Evolutionary conservation across 2,797 vertebrate genomes (phyloP), one percentile per base, ranked within the genome.

Genomic region (Macrochelys suwanniensis): DNA sequence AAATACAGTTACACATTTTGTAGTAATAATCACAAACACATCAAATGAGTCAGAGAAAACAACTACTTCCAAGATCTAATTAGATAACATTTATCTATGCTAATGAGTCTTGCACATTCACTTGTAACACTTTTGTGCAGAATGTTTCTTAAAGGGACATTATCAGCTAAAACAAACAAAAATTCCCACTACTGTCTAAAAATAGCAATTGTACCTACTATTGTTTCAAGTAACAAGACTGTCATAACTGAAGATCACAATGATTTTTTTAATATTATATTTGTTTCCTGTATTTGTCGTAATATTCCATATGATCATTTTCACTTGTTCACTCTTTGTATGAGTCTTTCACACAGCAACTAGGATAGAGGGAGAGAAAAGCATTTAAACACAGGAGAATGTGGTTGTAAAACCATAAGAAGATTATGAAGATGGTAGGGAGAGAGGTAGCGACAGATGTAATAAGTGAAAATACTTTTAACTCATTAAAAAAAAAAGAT

Each of bases 151-250:
- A 68, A 68, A 68, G 7, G 61, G 61, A 17, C 61, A 17, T 19
- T 68, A n/a, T 68, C 33, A 37, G 8, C 61, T n/a, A 68, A 68
- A 68, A 33, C 6, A 59, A 59, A 59, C 59, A 65, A 65, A 61
- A 61, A 61, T 33, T 16, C 59, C 6, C 31, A 61, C 31, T 61
- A 61, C 31, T 61, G 13, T 33, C 12, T 61, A 31, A 33, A 61
- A 61, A 61, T 13, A 61, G 59, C 31, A 61, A 16, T 61, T 61
- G 33, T 91, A 65, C 51, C n/a, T 91, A 57, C n/a, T 37, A 16
- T 81, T 45, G 83, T 92, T 94, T 95, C n/a, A 87, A 71, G 12
- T 88, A 93, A 80, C 91, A 37, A 86, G 90, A 84, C 56, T 76
- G 25, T 65, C 81, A 54, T 45, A 92, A 13, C 53, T 86, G 87